Evolutionary conservation across 2,113 vertebrate species (phyloP).

Genomic region (Podarcis cretensis): DNA sequence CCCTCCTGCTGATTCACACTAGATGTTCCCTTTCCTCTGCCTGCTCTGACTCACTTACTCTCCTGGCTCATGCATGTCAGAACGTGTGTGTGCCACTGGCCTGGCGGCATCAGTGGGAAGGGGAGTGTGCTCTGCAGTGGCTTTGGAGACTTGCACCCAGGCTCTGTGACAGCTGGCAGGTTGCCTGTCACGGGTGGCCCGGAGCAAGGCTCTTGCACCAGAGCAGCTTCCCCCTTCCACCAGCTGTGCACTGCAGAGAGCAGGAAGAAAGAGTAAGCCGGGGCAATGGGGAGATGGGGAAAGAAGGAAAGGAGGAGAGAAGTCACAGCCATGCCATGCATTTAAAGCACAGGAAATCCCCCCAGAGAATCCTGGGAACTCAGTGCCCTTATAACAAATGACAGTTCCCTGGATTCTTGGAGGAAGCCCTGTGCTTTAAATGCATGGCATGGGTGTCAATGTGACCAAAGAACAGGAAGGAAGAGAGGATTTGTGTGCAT

Average conservation of each 20-base stretch:
- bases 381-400: too few species aligned
- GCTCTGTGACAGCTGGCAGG: neutral
- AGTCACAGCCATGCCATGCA: neutral
- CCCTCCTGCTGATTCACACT: neutral
- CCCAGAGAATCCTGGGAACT: too few species aligned
- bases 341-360: too few species aligned
- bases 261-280: neutral
- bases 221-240: neutral
- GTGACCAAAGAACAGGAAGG: neutral
- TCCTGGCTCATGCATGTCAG: neutral
- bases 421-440: too few species aligned
- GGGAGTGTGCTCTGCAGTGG: neutral
- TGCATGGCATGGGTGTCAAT: too few species aligned
- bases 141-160: neutral
- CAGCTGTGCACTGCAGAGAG: neutral
- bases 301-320: neutral
- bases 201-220: neutral
- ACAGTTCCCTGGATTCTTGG: too few species aligned
- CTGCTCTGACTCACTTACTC: neutral
- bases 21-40: constrained; percentile 3
- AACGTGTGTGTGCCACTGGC: neutral
- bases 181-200: neutral
- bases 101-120: neutral
- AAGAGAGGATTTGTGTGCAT: too few species aligned
- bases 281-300: too few species aligned